Percentiles rank a stretch among this genome's conserved stretches.
Evolutionary conservation across 1,140 invertebrate genomes (phyloP).

Genomic region (Heterodera schachtii): DNA sequence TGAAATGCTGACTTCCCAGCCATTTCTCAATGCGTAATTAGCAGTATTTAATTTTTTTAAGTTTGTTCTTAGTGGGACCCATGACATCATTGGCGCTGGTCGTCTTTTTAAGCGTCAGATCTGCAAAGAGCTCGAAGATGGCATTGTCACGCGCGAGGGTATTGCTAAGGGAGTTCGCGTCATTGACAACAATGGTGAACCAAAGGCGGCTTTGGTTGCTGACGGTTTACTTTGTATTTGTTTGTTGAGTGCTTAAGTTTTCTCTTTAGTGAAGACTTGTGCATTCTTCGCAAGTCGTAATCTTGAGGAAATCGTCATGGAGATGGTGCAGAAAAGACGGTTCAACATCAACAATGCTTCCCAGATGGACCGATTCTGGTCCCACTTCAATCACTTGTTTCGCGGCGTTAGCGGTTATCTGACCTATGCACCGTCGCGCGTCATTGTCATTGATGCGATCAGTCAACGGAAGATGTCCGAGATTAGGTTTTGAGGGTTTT

Average conservation of each 20-base stretch:
- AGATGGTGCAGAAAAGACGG: constrained; percentile 14
- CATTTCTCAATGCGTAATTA: constrained; percentile 34
- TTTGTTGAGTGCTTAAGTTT: background rate
- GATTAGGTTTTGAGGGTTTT: constrained; percentile 6
- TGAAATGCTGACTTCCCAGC: constrained; percentile 34
- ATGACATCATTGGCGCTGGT: constrained; percentile 30
- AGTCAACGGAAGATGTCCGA: constrained; percentile 20
- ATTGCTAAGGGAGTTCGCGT: constrained; percentile 38
- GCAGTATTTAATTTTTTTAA: background rate
- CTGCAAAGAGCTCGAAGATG: constrained; percentile 23
- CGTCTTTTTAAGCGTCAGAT: constrained; percentile 24
- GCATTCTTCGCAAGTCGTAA: constrained; percentile 22
- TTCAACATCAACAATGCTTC: background rate
- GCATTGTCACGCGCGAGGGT: constrained; percentile 26
- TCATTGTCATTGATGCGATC: constrained; percentile 30
- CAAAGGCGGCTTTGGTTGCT: constrained; percentile 30
- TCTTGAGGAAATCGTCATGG: constrained; percentile 21
- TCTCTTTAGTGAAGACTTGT: constrained; percentile 32
- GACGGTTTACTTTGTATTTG: constrained; percentile 21
- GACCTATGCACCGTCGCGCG: constrained; percentile 35
- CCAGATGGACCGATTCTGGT: constrained; percentile 5
- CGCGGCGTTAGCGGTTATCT: constrained; percentile 34
- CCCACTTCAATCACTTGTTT: constrained; percentile 8
- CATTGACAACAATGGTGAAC: constrained; percentile 29
- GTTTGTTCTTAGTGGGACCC: constrained; percentile 24